Percentiles rank a stretch among this genome's conserved stretches.
These are phyloP conservation scores for Kuschelorhynchus macadamiae DNA, from an alignment of 2,888 invertebrate species.

Conservation along the genomic window DNA sequence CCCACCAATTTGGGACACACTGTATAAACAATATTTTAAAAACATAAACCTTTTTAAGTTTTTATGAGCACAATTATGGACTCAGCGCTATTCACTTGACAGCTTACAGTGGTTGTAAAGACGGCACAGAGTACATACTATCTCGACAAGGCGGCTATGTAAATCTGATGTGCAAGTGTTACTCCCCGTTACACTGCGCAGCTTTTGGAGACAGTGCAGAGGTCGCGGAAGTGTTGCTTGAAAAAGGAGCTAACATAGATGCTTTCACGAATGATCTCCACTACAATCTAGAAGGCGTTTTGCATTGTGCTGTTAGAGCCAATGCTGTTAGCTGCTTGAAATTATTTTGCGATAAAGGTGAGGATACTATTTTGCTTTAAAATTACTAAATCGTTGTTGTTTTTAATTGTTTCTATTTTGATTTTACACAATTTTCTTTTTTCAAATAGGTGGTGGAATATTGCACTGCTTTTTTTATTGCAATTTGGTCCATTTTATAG, in stretches of 20 bases:
- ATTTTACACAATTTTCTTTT: too few relatives aligned
- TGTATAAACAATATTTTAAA: too few relatives aligned
- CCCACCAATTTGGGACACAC: too few relatives aligned
- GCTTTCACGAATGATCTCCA: slow-evolving; percentile 73
- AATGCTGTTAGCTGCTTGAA: slow-evolving; percentile 83
- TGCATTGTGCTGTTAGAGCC: slow-evolving; percentile 90
- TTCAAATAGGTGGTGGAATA: too few relatives aligned
- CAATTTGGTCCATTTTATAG: too few relatives aligned
- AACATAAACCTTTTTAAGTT: slow-evolving; percentile 64
- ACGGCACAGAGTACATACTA: slow-evolving; percentile 79
- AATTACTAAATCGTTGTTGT: too few relatives aligned
- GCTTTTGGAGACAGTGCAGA: slow-evolving; percentile 89
- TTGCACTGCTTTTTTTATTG: too few relatives aligned
- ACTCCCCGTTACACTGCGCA: slow-evolving; percentile 89
- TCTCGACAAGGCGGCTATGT: slow-evolving; percentile 78
- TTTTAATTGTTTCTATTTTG: too few relatives aligned
- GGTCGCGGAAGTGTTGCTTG: slow-evolving; percentile 83
- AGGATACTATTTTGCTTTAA: background rate
- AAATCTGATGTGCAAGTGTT: slow-evolving; percentile 78
- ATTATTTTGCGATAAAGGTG: slow-evolving; percentile 80
- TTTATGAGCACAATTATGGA: slow-evolving; percentile 79
- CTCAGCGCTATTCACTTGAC: slow-evolving; percentile 82
- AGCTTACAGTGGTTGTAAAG: slow-evolving; percentile 82
- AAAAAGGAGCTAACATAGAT: slow-evolving; percentile 77
- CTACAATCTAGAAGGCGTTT: slow-evolving; percentile 80